These are phyloP conservation scores for Datnioides undecimradiatus DNA, from an alignment of 2,113 vertebrate genomes.

Conservation along the genomic window DNA sequence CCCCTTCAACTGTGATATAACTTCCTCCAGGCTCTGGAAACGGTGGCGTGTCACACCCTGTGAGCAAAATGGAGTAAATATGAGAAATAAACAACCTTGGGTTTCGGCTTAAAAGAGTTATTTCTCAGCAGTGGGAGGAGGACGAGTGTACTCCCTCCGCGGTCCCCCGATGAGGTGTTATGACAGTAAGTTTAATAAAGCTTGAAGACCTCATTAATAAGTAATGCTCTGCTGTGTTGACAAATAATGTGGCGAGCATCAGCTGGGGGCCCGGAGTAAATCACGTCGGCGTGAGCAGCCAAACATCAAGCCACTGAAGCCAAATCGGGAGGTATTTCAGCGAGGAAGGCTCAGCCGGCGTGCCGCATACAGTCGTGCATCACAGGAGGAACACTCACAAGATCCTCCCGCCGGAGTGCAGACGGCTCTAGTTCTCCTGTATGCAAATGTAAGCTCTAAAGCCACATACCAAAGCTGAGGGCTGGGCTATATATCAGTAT, in stretches of 20 bases:
- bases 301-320: constrained; percentile 64
- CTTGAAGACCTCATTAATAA: constrained; percentile 90
- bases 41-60: constrained; percentile 6
- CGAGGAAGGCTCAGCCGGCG: background rate
- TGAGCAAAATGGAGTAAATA: constrained; percentile 30
- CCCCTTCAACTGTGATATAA: constrained; percentile 32
- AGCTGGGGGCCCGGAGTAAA: constrained; percentile 77
- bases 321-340: constrained; percentile 22
- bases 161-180: constrained; percentile 85
- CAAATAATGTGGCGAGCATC: constrained; percentile 85
- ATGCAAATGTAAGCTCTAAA: background rate
- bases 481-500: too few relatives aligned
- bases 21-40: constrained; percentile 4
- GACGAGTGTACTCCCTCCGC: constrained; percentile 62
- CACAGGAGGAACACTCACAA: constrained; percentile 1
- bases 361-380: background rate
- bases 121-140: constrained; percentile 13
- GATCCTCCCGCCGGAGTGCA: constrained; percentile 4
- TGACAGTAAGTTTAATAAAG: constrained; percentile 89
- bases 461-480: background rate
- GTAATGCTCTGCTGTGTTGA: constrained; percentile 86
- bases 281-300: constrained; percentile 75
- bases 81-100: constrained; percentile 20
- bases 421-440: background rate
- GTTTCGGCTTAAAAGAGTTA: constrained; percentile 29